These are phyloP conservation scores for Entomyzon cyanotis DNA, from an alignment of 2,113 vertebrate species.

Conservation along the genomic window DNA sequence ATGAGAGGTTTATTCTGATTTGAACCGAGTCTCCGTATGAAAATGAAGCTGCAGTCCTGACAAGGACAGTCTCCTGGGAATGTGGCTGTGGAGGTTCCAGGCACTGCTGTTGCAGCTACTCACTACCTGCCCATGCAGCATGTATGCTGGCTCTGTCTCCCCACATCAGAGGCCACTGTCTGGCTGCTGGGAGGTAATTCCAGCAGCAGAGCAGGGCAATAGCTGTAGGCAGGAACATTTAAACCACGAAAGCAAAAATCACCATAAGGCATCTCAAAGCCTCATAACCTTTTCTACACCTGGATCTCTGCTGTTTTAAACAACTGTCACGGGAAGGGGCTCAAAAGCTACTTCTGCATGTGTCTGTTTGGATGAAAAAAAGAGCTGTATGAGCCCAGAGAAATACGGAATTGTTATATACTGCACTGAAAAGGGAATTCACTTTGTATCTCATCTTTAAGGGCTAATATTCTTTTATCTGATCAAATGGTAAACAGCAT, in stretches of 20 bases:
- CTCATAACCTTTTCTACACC: not conserved
- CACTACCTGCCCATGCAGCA: not conserved
- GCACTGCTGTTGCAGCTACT: not conserved
- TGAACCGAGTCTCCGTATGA: accelerated
- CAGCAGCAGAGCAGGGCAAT: not conserved
- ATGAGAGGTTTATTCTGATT: not conserved
- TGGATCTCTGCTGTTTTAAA: not conserved
- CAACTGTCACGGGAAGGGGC: not conserved
- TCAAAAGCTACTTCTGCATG: not conserved
- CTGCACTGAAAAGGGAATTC: conserved; percentile 30
- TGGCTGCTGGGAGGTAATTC: not conserved
- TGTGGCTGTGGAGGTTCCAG: not conserved
- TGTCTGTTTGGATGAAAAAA: not conserved
- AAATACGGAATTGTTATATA: not conserved
- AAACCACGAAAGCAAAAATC: not conserved
- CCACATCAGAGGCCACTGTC: accelerated
- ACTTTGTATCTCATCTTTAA: conserved; percentile 46
- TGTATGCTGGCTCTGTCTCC: not conserved
- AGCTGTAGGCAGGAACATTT: not conserved
- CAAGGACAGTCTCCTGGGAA: not conserved
- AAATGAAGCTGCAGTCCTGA: not conserved
- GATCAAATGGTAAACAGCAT: conserved; percentile 62
- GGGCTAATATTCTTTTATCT: conserved; percentile 62
- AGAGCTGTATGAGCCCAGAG: not conserved
- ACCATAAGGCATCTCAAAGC: not conserved